Conservation (phyloP, 2,113 vertebrate species). For the Lichenostomus cassidix region DNA sequence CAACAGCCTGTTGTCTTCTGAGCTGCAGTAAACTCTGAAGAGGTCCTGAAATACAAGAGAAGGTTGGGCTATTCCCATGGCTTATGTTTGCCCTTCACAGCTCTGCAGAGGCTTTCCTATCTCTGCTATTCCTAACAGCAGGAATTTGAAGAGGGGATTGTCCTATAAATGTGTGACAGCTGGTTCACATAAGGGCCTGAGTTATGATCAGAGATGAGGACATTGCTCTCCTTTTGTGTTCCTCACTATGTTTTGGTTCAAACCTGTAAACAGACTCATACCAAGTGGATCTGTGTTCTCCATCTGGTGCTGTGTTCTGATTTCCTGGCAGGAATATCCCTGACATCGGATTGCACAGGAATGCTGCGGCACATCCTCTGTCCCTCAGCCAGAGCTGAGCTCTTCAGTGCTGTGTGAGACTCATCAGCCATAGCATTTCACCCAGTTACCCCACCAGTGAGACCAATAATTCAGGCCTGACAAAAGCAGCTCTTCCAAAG, state of each 20-base stretch:
- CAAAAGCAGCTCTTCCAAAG: conserved; percentile 26
- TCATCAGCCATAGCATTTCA: not conserved
- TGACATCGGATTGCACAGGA: not conserved
- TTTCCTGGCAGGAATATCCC: conserved; percentile 39
- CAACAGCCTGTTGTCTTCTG: not conserved
- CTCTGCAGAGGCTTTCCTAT: not conserved
- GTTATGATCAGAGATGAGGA: not conserved
- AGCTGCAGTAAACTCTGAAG: not conserved
- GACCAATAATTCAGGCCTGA: not conserved
- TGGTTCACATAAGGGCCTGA: not conserved
- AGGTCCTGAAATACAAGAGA: not conserved
- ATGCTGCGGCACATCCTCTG: not conserved
- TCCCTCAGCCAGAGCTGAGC: not conserved
- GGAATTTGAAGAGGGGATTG: not conserved
- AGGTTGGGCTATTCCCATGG: not conserved
- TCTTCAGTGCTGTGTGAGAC: not conserved
- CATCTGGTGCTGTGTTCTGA: conserved; percentile 1
- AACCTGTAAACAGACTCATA: conserved; percentile 12
- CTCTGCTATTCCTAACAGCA: not conserved
- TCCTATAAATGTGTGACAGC: not conserved
- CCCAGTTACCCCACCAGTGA: not conserved
- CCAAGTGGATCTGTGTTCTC: not conserved
- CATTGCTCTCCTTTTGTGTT: not conserved
- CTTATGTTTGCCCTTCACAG: not conserved
- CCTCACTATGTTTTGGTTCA: not conserved